Evolutionary conservation across 2,888 invertebrate genomes (phyloP).

Genomic region (Atrina japonica): DNA sequence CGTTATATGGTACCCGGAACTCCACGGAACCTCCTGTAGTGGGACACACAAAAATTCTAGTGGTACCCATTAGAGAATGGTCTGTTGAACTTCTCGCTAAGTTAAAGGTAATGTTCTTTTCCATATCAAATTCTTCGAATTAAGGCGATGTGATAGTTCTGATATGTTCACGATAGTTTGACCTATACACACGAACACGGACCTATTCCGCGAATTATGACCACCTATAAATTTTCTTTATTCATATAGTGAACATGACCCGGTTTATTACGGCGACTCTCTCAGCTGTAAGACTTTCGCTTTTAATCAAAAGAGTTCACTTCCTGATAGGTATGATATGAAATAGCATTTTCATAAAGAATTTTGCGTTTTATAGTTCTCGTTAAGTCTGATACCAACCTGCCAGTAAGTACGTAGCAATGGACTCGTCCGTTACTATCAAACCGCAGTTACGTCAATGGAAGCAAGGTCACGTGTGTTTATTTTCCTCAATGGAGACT

Average conservation of each 20-base stretch:
- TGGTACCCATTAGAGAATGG: constrained; percentile 8
- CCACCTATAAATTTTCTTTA: no score
- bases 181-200: no score
- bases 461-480: constrained; percentile 38
- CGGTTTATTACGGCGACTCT: no score
- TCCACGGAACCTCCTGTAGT: constrained; percentile 41
- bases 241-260: no score
- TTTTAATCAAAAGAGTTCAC: no score
- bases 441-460: constrained; percentile 52
- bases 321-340: constrained; percentile 1
- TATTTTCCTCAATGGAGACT: constrained; percentile 42
- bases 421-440: constrained; percentile 48
- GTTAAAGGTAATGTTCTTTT: constrained; percentile 2
- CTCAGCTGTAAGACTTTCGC: no score
- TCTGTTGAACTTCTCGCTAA: neutral
- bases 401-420: constrained; percentile 3
- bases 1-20: constrained; percentile 22
- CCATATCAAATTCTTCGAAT: neutral
- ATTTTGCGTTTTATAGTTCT: constrained; percentile 15
- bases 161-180: no score
- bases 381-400: neutral
- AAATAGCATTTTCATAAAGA: constrained; percentile 5
- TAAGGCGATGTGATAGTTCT: no score
- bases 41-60: constrained; percentile 36
- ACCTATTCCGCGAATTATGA: no score